These are phyloP conservation scores for Neotoma lepida DNA, from an alignment of 2,113 vertebrate species.

Conservation along the genomic window DNA sequence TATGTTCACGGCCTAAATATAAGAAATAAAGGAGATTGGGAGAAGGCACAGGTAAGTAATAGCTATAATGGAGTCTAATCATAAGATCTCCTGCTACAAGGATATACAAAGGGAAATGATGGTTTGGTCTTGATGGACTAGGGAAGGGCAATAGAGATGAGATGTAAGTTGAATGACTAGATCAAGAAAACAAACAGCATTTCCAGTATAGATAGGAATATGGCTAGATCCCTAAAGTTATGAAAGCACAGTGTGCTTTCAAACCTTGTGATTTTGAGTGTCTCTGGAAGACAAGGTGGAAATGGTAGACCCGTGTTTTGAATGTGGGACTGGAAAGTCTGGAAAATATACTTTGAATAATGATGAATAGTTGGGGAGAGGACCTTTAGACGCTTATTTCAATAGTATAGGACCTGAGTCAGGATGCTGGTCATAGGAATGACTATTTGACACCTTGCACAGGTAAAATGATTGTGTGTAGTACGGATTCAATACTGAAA, in stretches of 20 bases:
- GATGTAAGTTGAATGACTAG: not conserved
- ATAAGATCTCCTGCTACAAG: not conserved
- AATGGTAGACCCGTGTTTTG: not conserved
- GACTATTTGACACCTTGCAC: not conserved
- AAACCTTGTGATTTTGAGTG: not conserved
- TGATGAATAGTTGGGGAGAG: not conserved
- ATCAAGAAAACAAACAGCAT: not conserved
- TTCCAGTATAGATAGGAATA: not conserved
- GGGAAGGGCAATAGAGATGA: not conserved
- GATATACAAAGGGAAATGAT: not conserved
- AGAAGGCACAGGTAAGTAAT: not conserved
- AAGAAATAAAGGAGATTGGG: not conserved
- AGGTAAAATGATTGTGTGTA: not conserved
- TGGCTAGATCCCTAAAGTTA: not conserved
- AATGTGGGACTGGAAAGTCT: not conserved
- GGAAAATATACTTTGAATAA: not conserved
- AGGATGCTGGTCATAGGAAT: not conserved
- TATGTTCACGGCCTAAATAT: not conserved
- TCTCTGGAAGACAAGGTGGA: not conserved
- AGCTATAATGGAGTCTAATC: not conserved
- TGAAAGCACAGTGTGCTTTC: not conserved
- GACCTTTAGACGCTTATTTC: conserved; percentile 2
- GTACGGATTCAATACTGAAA: not conserved
- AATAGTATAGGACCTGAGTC: not conserved
- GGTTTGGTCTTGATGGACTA: not conserved